Percentiles rank a stretch among this genome's conserved stretches.
These are phyloP conservation scores for Noctua fimbriata DNA, from an alignment of 2,888 invertebrate genomes.

Conservation along the genomic window DNA sequence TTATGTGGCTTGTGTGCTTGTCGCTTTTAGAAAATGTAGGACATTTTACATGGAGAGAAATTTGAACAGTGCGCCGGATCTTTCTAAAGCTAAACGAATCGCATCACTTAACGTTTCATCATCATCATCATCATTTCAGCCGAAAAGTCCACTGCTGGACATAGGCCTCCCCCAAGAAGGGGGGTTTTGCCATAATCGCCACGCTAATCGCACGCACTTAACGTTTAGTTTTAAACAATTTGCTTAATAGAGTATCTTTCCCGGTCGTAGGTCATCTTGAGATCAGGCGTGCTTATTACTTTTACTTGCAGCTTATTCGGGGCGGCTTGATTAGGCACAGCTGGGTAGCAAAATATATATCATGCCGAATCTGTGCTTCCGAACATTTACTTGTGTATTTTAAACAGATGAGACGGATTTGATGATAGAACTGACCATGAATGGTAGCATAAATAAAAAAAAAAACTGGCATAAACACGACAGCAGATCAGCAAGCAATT, in stretches of 20 bases:
- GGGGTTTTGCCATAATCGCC: no score
- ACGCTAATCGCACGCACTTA: no score
- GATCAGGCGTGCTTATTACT: background rate
- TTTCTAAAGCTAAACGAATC: background rate
- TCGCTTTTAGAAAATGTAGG: background rate
- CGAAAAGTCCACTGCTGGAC: no score
- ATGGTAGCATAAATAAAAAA: background rate
- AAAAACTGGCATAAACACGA: background rate
- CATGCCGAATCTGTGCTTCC: background rate
- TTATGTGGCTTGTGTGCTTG: background rate
- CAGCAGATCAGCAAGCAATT: slow-evolving; percentile 89
- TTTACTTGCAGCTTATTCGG: background rate
- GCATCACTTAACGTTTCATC: background rate
- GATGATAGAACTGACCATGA: background rate
- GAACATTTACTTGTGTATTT: background rate
- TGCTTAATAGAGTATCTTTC: background rate
- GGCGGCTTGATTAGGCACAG: background rate
- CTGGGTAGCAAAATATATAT: background rate
- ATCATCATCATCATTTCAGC: no score
- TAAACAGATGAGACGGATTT: background rate
- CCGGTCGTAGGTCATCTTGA: background rate
- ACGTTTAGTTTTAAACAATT: background rate
- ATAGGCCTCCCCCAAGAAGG: no score
- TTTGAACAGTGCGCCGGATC: background rate
- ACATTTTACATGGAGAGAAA: background rate